Evolutionary conservation across 2,797 vertebrate species (phyloP), one percentile per base, ranked within the genome.

Genomic region (Gastrophryne carolinensis): DNA sequence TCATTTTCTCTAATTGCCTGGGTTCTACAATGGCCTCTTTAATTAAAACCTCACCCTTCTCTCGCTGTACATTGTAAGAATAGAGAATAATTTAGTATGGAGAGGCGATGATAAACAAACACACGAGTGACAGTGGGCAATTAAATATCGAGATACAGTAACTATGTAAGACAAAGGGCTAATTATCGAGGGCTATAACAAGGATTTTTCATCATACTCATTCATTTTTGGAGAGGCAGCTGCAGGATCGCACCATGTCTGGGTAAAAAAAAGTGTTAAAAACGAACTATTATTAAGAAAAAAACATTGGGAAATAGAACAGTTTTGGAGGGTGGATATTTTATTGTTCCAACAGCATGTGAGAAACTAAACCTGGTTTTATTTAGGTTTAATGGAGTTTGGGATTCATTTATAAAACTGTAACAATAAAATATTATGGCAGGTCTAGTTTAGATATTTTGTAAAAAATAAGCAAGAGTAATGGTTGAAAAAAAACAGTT

Each of bases 151-250:
- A 64, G 58, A 62, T 54, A 29, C 67, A 57, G 60, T 71, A 71
- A 76, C 71, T 50, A 71, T 47, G 26, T 56, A 64, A 77, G 35
- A 70, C 66, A 64, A 29, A 39, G 6, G 57, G 50, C 67, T 71
- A 70, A 71, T 77, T 77, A 63, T 49, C 49, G 50, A 71, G 52
- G n/a, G 63, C 58, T 9, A 71, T 26, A 65, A 57, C 4, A 71
- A 41, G 9, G 37, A 11, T 71, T 65, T 70, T 34, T 47, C 19
- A 49, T 47, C 61, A 64, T 49, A 23, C 50, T 32, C 21, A 12
- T 47, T 63, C 34, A 32, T 62, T 47, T 47, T 12, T 71, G 7
- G 32, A 37, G 57, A 39, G 13, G 37, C 58, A 77, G 50, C 35
- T 62, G 64, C 47, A 62, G 6, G 35, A 26, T 30, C 9, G 21